These are phyloP conservation scores for Corythucha ciliata DNA, from an alignment of 2,888 invertebrate species.

Conservation along the genomic window DNA sequence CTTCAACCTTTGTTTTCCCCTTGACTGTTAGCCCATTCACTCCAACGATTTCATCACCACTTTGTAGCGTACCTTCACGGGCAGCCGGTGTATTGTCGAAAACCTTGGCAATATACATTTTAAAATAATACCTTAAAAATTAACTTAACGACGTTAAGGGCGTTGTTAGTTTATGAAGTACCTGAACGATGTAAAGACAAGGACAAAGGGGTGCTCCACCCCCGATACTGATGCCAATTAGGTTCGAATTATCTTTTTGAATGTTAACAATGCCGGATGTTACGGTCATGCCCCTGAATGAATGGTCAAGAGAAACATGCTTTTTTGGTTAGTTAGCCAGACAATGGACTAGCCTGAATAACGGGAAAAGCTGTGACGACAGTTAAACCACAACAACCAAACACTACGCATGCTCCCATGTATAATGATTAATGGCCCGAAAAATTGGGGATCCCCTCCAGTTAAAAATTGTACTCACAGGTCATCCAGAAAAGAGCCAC, in stretches of 20 bases:
- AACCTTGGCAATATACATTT: conserved; percentile 47
- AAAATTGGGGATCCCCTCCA: too few species aligned
- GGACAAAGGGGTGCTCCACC: conserved; percentile 93
- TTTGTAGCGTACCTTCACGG: conserved; percentile 84
- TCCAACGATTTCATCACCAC: conserved; percentile 93
- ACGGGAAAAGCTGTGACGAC: too few species aligned
- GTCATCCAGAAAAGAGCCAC: too few species aligned
- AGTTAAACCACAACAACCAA: too few species aligned
- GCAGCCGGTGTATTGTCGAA: conserved; percentile 97
- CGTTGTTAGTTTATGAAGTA: conserved; percentile 39
- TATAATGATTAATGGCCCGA: too few species aligned
- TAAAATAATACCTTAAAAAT: not conserved
- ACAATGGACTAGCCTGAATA: too few species aligned
- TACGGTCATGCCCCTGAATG: conserved; percentile 91
- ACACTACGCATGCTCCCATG: too few species aligned
- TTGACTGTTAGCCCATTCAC: conserved; percentile 89
- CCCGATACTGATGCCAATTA: conserved; percentile 97
- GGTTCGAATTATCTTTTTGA: conserved; percentile 77
- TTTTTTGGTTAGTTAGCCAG: too few species aligned
- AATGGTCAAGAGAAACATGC: too few species aligned
- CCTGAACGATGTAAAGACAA: conserved; percentile 95
- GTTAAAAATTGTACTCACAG: too few species aligned
- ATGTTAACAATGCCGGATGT: conserved; percentile 87
- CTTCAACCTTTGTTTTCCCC: conserved; percentile 95
- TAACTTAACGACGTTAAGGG: not conserved